Evolutionary conservation across 2,888 invertebrate species (phyloP), one percentile per base, ranked within the genome.

Genomic region (Tyria jacobaeae): DNA sequence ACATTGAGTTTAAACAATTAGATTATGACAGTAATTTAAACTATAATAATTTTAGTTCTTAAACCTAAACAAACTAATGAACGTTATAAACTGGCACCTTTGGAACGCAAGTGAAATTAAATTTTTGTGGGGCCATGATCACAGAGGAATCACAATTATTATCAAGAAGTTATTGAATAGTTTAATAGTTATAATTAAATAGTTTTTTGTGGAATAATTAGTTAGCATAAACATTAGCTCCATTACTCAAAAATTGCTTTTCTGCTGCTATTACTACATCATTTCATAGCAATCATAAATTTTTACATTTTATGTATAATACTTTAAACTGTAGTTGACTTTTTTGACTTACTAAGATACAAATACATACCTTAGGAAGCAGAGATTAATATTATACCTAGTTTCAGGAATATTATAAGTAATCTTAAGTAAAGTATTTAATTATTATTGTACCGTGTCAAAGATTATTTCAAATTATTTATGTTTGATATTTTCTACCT

Each of bases 11-110:
- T 14, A 44, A 41, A 34, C 62, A 63, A 63, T 53, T 53, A 24
- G 39, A 27, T 70, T 67, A 65, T 75, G 56, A 59, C 49, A 64
- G 70, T 63, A 50, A 64, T 60, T 58, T 51, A 21, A n/a, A 57
- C 65, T 57, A 71, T 71, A 59, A 69, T 60, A 60, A 67, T 66
- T 49, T 52, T 25, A 53, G 39, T 57, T 60, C 63, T 61, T 62
- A 63, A 70, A 66, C 67, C 62, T 60, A 68, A 70, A 75, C 70
- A 68, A 74, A 72, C 67, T 68, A 75, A 72, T 70, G 63, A 63
- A 35, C 53, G 60, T 48, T 27, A 72, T 74, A 60, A 74, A 70
- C 68, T 62, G 54, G 51, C 34, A 56, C 61, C 63, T 72, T 68
- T 55, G 53, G 48, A 70, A 68, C 49, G 57, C 56, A 57, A 57